phyloP scores from a whole-genome alignment of 2,797 vertebrate species.

The Glossophaga mutica region DNA sequence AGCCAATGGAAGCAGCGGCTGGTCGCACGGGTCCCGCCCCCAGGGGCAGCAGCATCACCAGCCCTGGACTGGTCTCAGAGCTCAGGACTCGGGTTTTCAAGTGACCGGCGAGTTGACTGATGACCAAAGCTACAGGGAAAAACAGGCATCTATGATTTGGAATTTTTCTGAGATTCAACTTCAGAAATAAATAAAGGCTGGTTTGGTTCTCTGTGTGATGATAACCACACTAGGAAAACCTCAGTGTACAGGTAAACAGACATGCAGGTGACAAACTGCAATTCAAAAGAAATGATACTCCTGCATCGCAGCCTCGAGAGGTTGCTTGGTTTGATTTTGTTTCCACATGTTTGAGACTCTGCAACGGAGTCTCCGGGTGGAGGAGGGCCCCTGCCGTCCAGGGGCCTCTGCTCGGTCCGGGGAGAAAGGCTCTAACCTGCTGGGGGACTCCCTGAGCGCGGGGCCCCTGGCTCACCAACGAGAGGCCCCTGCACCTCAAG shows the following conservation, averaged over 20 bases:
- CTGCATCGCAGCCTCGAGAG: rapidly evolving
- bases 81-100: rapidly evolving
- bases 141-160: neutral
- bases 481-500: neutral
- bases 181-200: neutral
- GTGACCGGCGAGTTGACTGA: neutral
- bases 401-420: neutral
- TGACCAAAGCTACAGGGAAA: neutral
- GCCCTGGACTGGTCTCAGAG: rapidly evolving
- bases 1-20: neutral
- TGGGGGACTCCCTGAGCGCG: neutral
- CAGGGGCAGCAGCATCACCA: neutral
- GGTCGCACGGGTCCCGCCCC: neutral
- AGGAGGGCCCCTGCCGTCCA: no score
- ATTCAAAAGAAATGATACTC: no score
- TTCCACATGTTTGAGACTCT: neutral
- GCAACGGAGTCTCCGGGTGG: neutral
- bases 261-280: neutral
- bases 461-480: neutral
- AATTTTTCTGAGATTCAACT: neutral
- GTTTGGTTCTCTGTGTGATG: neutral
- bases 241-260: neutral
- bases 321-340: rapidly evolving
- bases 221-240: neutral
- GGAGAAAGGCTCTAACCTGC: neutral